Base-by-base conservation (phyloP, 2,797 vertebrate species). In the Acanthiza pusilla region DNA sequence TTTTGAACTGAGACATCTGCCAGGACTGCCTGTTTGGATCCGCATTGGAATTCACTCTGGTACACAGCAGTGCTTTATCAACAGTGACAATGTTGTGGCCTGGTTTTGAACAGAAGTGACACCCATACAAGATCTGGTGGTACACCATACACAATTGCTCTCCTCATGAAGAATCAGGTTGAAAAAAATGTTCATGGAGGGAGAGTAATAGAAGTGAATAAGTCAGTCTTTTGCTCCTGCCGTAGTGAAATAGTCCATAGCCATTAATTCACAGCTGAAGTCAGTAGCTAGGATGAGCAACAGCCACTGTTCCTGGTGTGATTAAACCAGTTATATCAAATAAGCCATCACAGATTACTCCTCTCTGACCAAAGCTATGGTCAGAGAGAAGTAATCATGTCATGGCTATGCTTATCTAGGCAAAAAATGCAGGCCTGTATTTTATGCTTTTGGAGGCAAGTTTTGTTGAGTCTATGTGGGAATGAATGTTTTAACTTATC, bases 21-120 rank as follows among this genome's bases (percentile, higher is more conserved):
- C 99, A 0, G 99, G 98, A 51, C 98, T 99, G 89, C 99, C 99
- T 29, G 98, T 99, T 87, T 99, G 99, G 99, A 99, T 99, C 88
- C 98, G 99, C 30, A 99, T 99, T 42, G 99, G 99, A 43, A 98
- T 99, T 74, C 99, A 99, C 96, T 99, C 99, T 97, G 99, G 99
- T 99, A 98, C 48, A 68, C 36, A 77, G 19, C 8, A 85, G 57
- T 76, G 32, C n/a, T 77, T 65, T 40, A 66, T 82, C 71, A 67
- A 65, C 57, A 81, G 11, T 34, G 68, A 78, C 55, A 48, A 58
- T 66, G 23, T 42, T n/a, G 51, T 91, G 90, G 94, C 61, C 55
- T 77, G 30, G 13, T 79, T 90, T 74, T 89, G 60, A 76, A 71
- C 27, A 83, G 55, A 79, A 76, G 11, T 74, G 58, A 70, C 38